phyloP scores from a whole-genome alignment of 1,140 invertebrate genomes.

The Drosophila leontia region DNA sequence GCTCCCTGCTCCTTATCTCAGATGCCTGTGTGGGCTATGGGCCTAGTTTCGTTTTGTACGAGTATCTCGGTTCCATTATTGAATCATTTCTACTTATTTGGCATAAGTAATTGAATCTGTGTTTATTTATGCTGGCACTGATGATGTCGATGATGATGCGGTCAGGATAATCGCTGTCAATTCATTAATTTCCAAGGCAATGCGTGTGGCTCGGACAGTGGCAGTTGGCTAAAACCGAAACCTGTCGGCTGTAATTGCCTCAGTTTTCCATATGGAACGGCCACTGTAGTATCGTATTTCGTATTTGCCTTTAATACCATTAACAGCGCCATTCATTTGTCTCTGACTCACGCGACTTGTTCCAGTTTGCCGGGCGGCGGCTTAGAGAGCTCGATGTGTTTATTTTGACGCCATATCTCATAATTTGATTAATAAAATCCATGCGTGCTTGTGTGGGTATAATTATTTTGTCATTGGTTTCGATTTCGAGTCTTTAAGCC shows the following conservation, averaged over 20 bases:
- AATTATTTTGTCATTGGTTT: slow-evolving; percentile 65
- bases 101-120: slow-evolving; percentile 82
- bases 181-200: slow-evolving; percentile 73
- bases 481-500: slow-evolving; percentile 58
- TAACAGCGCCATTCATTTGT: slow-evolving; percentile 72
- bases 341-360: slow-evolving; percentile 62
- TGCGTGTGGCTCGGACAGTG: slow-evolving; percentile 33
- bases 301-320: slow-evolving; percentile 80
- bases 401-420: slow-evolving; percentile 80
- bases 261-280: neutral
- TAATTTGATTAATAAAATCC: slow-evolving; percentile 75
- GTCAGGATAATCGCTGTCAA: slow-evolving; percentile 73
- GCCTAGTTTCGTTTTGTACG: slow-evolving; percentile 56
- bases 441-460: slow-evolving; percentile 27
- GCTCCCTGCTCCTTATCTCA: slow-evolving; percentile 51
- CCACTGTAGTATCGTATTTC: slow-evolving; percentile 40
- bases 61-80: slow-evolving; percentile 66
- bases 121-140: slow-evolving; percentile 72
- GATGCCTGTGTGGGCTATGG: slow-evolving; percentile 43
- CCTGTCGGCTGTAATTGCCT: too few relatives aligned
- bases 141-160: slow-evolving; percentile 67
- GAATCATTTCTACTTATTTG: slow-evolving; percentile 81
- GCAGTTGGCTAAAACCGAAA: neutral
- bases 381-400: slow-evolving; percentile 57
- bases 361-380: slow-evolving; percentile 45